Evolutionary conservation across 2,797 vertebrate genomes (phyloP), one percentile per base, ranked within the genome.

Genomic region (Sphenodon punctatus): DNA sequence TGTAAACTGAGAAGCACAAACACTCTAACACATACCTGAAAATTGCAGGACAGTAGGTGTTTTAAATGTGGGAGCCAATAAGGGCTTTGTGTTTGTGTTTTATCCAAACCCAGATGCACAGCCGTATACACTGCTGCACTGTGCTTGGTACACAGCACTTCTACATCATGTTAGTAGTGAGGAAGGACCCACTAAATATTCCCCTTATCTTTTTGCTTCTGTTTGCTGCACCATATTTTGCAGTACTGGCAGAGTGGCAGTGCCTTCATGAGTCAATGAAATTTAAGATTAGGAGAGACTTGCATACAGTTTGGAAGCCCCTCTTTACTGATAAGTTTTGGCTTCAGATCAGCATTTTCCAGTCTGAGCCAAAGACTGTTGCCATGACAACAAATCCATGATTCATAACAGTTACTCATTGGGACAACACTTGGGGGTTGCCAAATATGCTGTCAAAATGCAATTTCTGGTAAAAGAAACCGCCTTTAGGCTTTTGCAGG

Each of bases 311-410:
- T n/a, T 45, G 43, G 45, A 10, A 39, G 22, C 32, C 9, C 23
- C 80, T 42, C 34, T 53, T 78, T 71, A 36, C 38, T 48, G 38
- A 23, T n/a, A 51, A 42, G 25, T 30, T 66, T 22, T 43, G 72
- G 34, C 27, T 43, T 79, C 71, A 80, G 78, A 86, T 86, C 67
- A 2, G 58, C 7, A 0, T 60, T 83, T 86, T 78, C 82, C 80
- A 65, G 48, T 5, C 22, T 25, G 45, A 77, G 67, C 75, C 22
- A 60, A 45, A 87, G 46, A 63, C 63, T 60, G 92, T 92, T 93
- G 84, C 89, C 89, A 75, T 81, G 89, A 75, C 90, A 91, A 91
- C 90, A 61, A 45, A 65, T 53, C 38, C 79, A 25, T 85, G 86
- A 85, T 46, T 86, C 90, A 89, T 74, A 80, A 82, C 86, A 55